Evolutionary conservation across 2,797 vertebrate species (phyloP), one percentile per base, ranked within the genome.

Genomic region (Alosa sapidissima): DNA sequence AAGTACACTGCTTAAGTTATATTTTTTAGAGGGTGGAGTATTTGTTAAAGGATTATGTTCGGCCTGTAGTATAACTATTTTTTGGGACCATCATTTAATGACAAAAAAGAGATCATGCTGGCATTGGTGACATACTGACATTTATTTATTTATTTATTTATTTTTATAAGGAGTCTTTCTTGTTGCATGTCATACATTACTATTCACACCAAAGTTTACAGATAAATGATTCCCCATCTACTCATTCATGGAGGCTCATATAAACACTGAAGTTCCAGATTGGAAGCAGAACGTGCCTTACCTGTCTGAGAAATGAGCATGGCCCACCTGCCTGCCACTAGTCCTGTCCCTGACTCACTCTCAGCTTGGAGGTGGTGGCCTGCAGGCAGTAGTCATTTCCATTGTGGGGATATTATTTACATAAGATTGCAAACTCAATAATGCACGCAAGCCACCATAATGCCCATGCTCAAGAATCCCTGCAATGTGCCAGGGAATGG

Each of bases 341-440:
- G 54, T 84, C 60, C 81, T 65, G 48, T 75, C 75, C 83, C 85
- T 54, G 85, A 87, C 85, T 82, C 72, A 83, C 72, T 47, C 84
- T 28, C 87, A 84, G 33, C 48, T 60, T 28, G 68, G 62, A 81
- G 83, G 65, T 84, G 49, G 72, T 82, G 54, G 49, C 81, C 85
- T 82, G 84, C 81, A 85, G 81, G 83, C 68, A 81, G 81, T 81
- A 83, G 54, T 85, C 81, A 89, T 52, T 11, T 81, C 86, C 41
- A 82, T 78, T 55, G 84, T 16, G 78, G 72, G 54, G 82, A 58
- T 81, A 51, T 78, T 54, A 81, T 84, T 81, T 81, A 72, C 83
- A 65, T 87, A 75, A 82, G 85, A 89, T 88, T 86, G 88, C 81
- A 88, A 84, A 91, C 85, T 85, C 65, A 83, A 82, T 89, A 85